Evolutionary conservation across 2,888 invertebrate species (phyloP).

Genomic region (Ectemnius continuus): DNA sequence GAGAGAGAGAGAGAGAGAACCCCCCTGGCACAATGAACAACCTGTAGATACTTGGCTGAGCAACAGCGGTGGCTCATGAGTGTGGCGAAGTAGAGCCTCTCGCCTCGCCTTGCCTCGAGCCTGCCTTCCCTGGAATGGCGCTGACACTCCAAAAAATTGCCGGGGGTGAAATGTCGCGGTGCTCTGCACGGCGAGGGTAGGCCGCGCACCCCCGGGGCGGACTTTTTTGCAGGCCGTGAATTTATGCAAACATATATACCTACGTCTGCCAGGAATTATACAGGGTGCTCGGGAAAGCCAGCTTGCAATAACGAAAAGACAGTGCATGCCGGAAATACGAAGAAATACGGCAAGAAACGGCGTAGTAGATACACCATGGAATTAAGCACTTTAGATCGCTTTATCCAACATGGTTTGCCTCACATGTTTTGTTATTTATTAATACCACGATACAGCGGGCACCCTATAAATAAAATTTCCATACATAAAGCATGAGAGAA

Average conservation of each 20-base stretch:
- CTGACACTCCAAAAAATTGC: conserved; percentile 30
- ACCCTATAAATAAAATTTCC: no score
- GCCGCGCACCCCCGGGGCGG: conserved; percentile 25
- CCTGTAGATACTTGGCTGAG: conserved; percentile 70
- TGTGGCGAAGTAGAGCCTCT: conserved; percentile 21
- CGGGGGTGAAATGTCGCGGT: conserved; percentile 12
- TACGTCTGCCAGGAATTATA: background rate
- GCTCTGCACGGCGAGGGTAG: conserved; percentile 11
- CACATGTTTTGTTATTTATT: background rate
- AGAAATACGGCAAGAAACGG: no score
- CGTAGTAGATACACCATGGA: no score
- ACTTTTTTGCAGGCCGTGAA: conserved; percentile 28
- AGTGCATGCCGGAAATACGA: no score
- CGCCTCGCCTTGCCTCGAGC: conserved; percentile 4
- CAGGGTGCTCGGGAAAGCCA: background rate
- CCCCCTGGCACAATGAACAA: conserved; percentile 69
- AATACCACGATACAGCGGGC: no score
- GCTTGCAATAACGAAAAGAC: no score
- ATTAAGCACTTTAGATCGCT: no score
- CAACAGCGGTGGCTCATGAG: conserved; percentile 28
- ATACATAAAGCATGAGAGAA: no score
- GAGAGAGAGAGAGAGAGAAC: conserved; percentile 12
- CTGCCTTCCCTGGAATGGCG: conserved; percentile 18
- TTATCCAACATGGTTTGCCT: background rate
- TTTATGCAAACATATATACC: background rate